These are phyloP conservation scores for Dicroscelio sp. DNA, from an alignment of 2,888 invertebrate genomes.

Conservation along the genomic window DNA sequence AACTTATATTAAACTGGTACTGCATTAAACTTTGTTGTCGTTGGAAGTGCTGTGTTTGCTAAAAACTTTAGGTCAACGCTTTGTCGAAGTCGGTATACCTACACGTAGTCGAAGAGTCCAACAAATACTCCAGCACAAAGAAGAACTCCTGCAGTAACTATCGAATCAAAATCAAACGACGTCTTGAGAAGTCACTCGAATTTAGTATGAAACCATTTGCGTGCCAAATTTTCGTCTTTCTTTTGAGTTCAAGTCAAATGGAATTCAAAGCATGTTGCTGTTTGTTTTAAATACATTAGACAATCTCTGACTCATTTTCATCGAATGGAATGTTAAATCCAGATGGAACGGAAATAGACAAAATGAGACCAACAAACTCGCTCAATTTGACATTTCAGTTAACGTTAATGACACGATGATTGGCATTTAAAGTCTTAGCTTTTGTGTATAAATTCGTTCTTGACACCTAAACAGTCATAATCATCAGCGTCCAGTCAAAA, in stretches of 20 bases:
- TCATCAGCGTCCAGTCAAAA: too few relatives aligned
- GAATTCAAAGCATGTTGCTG: too few relatives aligned
- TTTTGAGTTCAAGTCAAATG: background rate
- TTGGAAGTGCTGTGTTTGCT: constrained; percentile 61
- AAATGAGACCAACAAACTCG: too few relatives aligned
- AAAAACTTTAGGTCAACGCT: constrained; percentile 68
- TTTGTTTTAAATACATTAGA: background rate
- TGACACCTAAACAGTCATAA: too few relatives aligned
- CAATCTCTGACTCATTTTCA: too few relatives aligned
- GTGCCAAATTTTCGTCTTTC: constrained; percentile 30
- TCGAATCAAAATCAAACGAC: constrained; percentile 74
- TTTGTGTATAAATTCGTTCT: constrained; percentile 38
- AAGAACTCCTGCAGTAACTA: constrained; percentile 67
- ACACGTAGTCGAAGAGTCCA: constrained; percentile 52
- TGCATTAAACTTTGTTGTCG: background rate
- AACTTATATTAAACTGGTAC: too few relatives aligned
- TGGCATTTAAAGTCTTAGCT: constrained; percentile 53
- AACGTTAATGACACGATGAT: constrained; percentile 56
- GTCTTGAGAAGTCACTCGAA: constrained; percentile 69
- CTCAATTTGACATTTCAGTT: background rate
- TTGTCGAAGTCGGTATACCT: constrained; percentile 50
- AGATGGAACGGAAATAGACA: too few relatives aligned
- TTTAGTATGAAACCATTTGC: constrained; percentile 60
- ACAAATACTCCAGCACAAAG: constrained; percentile 75
- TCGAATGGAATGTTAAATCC: constrained; percentile 3